Conservation (phyloP, 1,140 invertebrate species). For the Sycobia sp. region DNA sequence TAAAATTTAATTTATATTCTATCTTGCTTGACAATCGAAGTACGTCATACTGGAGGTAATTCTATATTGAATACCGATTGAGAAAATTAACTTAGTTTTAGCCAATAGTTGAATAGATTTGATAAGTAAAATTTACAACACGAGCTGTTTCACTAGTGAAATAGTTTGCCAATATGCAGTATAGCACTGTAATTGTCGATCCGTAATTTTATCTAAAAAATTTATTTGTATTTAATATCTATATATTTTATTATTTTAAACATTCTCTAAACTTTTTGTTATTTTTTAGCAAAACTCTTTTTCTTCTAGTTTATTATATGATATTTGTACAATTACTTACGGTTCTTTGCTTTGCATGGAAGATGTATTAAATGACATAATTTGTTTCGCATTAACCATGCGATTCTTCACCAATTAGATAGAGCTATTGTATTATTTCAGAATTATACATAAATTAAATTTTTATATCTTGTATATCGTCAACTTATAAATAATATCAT, state of each 20-base stretch:
- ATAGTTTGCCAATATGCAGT: neutral
- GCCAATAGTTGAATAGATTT: conserved; percentile 9
- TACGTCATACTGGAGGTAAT: conserved; percentile 52
- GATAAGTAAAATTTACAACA: no score
- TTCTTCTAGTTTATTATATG: conserved; percentile 25
- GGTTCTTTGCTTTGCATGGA: conserved; percentile 47
- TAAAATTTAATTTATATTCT: conserved; percentile 33
- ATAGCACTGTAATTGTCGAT: conserved; percentile 9
- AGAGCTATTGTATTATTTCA: no score
- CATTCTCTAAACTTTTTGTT: neutral
- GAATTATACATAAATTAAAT: no score
- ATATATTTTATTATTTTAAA: neutral
- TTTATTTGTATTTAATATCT: neutral
- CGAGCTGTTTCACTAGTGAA: conserved; percentile 8
- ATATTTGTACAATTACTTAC: conserved; percentile 16
- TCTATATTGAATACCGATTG: conserved; percentile 27
- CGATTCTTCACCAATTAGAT: no score
- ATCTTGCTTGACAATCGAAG: conserved; percentile 51
- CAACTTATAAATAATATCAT: no score
- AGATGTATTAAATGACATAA: conserved; percentile 1
- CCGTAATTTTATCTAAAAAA: neutral
- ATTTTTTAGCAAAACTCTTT: neutral
- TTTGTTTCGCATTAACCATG: conserved; percentile 24
- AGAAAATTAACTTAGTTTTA: conserved; percentile 20
- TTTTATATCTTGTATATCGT: no score